phyloP scores from a whole-genome alignment of 2,888 invertebrate genomes.

The Caenorhabditis sinica region DNA sequence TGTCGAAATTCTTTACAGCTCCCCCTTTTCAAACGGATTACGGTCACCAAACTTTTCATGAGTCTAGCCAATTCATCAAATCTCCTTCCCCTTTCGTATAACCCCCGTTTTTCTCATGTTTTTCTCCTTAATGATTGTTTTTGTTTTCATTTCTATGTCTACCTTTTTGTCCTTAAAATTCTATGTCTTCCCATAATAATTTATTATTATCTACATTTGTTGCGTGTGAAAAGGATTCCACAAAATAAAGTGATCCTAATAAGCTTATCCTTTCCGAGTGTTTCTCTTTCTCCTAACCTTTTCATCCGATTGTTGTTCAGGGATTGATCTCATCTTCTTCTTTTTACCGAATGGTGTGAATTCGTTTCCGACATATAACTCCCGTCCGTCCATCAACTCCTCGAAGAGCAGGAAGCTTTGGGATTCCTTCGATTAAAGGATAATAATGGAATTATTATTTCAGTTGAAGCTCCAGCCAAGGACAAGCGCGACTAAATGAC shows the following conservation, averaged over 20 bases:
- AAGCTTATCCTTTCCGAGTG: conserved; percentile 34
- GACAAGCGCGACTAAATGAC: conserved; percentile 55
- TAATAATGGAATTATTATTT: conserved; percentile 13
- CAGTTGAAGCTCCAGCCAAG: conserved; percentile 58
- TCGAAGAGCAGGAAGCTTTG: conserved; percentile 16
- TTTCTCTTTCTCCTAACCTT: conserved; percentile 13
- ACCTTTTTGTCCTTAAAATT: conserved; percentile 32
- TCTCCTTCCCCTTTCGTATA: conserved; percentile 34
- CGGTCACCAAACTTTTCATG: conserved; percentile 56
- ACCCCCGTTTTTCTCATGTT: conserved; percentile 7
- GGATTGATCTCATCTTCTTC: conserved; percentile 25
- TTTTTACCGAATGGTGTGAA: conserved; percentile 63
- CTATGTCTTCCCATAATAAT: conserved; percentile 51
- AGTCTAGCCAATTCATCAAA: conserved; percentile 52
- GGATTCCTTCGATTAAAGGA: not conserved
- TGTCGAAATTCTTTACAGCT: conserved; percentile 33
- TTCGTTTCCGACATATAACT: conserved; percentile 38
- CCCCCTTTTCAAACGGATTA: conserved; percentile 45
- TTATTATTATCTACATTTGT: conserved; percentile 58
- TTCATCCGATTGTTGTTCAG: conserved; percentile 49
- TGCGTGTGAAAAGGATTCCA: conserved; percentile 56
- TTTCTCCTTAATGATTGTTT: conserved; percentile 29
- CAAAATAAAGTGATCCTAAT: conserved; percentile 54
- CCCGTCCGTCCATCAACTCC: not conserved
- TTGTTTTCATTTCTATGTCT: conserved; percentile 25